Conservation (phyloP, 2,888 invertebrate genomes). For the Embidobia sp. region DNA sequence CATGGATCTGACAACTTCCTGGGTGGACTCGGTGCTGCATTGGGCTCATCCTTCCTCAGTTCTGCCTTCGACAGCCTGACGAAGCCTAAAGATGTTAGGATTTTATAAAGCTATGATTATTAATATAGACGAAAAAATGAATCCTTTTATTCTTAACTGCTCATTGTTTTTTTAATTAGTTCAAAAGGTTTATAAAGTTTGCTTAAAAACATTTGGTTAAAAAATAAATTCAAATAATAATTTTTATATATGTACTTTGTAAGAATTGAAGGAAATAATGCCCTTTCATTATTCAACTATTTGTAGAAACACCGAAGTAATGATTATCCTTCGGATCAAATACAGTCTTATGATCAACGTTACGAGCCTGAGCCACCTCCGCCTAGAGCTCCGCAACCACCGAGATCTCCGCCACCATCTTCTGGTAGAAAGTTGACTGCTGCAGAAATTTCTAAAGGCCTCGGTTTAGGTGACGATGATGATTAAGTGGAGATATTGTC, state of each 20-base stretch:
- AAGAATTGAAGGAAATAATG: no score
- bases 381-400: conserved; percentile 55
- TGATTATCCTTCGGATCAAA: conserved; percentile 41
- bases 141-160: no score
- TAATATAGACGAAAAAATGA: no score
- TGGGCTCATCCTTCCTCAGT: conserved; percentile 74
- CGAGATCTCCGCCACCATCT: conserved; percentile 68
- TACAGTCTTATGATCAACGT: conserved; percentile 59
- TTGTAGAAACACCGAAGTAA: conserved; percentile 32
- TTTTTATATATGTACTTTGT: no score
- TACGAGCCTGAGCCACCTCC: conserved; percentile 63
- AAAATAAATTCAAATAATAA: no score
- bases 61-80: conserved; percentile 76
- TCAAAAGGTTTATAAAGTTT: no score
- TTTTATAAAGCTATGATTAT: no score
- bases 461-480: conserved; percentile 76
- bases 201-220: no score
- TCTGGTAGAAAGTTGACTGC: conserved; percentile 74
- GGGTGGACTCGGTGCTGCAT: conserved; percentile 74
- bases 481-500: no score
- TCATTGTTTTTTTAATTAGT: no score
- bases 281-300: no score
- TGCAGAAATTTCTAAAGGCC: conserved; percentile 79
- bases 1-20: conserved; percentile 72
- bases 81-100: conserved; percentile 76